Evolutionary conservation across 1,140 invertebrate species (phyloP), one percentile per base, ranked within the genome.

Genomic region (Cecropterus lyciades): DNA sequence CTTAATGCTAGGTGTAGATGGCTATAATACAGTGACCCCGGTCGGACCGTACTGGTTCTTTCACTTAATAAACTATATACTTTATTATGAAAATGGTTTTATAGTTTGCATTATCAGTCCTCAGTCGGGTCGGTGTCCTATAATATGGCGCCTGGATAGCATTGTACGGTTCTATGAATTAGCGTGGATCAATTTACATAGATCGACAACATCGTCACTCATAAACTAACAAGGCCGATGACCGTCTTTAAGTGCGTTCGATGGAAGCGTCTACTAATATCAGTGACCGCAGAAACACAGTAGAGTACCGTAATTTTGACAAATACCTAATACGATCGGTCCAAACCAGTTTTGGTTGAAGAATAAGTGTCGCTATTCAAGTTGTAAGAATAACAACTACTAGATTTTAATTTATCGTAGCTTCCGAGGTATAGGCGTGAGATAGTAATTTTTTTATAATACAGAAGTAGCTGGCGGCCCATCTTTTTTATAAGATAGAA

Each of bases 131-230:
- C 33, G 52, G 27, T 63, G 43, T 46, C 55, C 27, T 60, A 37
- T 66, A 67, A 45, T 46, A 55, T 43, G 57, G 33, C 43, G 67
- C 69, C 51, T 72, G 24, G 62, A 59, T 65, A 67, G 69, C 73
- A 83, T 83, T 84, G 80, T 79, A 77, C 73, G 77, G 10, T 55
- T 55, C 68, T 64, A 78, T 79, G 74, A 80, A 84, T 87, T 79
- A 79, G 76, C 70, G 65, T 69, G 69, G 67, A 72, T 43, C 69
- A 73, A 82, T 84, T 84, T 83, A 74, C 76, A 82, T 80, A 79
- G 67, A 67, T 64, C 70, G 72, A 69, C 71, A 72, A 73, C 73
- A 74, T 72, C 70, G 72, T 65, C 63, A 67, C 27, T 70, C 71
- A 55, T 76, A 56, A 62, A 70, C 52, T 68, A 73, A 75, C 69